Conservation (phyloP, 2,888 invertebrate genomes). For the Orthosia gracilis region DNA sequence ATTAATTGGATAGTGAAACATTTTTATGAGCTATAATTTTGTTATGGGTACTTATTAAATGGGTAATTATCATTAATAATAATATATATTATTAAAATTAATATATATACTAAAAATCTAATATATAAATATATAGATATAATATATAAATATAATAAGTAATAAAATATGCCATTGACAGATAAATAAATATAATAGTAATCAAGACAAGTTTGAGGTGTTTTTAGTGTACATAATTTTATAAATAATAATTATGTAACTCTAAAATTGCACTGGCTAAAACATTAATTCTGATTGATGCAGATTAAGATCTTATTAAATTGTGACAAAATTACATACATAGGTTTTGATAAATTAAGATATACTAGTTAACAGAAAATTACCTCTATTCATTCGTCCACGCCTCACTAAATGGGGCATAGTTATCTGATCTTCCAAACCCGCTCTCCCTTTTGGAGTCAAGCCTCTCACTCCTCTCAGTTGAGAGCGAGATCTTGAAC, state of each 20-base stretch:
- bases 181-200: neutral
- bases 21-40: too few relatives aligned
- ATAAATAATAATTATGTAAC: neutral
- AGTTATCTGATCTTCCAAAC: slow-evolving; percentile 77
- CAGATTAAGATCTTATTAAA: neutral
- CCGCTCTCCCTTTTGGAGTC: slow-evolving; percentile 86
- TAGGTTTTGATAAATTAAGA: neutral
- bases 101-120: too few relatives aligned
- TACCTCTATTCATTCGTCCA: slow-evolving; percentile 77
- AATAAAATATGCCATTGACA: too few relatives aligned
- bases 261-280: too few relatives aligned
- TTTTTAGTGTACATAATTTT: neutral
- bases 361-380: neutral
- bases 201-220: neutral
- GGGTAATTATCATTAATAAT: too few relatives aligned
- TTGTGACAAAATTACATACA: neutral
- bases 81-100: too few relatives aligned
- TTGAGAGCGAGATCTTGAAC: slow-evolving; percentile 83
- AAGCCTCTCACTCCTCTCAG: slow-evolving; percentile 79
- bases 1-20: too few relatives aligned
- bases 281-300: neutral
- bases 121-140: too few relatives aligned
- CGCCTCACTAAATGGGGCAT: slow-evolving; percentile 80
- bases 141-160: too few relatives aligned
- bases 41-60: too few relatives aligned